phyloP scores from a whole-genome alignment of 2,888 invertebrate species.

The Zygogramma bicolorata region DNA sequence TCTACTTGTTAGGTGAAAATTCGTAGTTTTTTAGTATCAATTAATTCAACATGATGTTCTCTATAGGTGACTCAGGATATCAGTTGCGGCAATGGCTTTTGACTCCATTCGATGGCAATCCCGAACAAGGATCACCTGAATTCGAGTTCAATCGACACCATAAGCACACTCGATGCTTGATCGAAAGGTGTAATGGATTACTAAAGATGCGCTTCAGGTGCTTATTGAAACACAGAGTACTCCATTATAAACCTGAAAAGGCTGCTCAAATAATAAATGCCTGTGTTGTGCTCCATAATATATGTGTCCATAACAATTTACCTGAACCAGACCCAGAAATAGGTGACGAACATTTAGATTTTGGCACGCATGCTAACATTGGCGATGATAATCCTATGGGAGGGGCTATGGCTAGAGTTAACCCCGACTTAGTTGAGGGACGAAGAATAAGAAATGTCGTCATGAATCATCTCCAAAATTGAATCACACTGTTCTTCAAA shows the following conservation, averaged over 20 bases:
- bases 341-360: background rate
- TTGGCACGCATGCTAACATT: too few relatives aligned
- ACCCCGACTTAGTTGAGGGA: background rate
- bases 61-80: slow-evolving; percentile 1
- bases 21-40: too few relatives aligned
- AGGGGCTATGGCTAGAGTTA: background rate
- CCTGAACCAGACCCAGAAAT: background rate
- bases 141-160: background rate
- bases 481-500: too few relatives aligned
- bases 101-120: background rate
- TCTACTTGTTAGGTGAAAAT: background rate
- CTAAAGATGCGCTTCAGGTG: background rate
- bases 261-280: slow-evolving; percentile 1
- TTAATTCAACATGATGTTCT: too few relatives aligned
- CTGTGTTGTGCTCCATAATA: too few relatives aligned
- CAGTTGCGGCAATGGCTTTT: background rate
- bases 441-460: too few relatives aligned
- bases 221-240: too few relatives aligned
- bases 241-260: too few relatives aligned
- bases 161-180: background rate
- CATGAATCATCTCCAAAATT: too few relatives aligned
- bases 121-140: background rate
- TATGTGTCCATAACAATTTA: background rate
- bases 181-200: background rate
- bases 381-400: background rate